Conservation (phyloP, 2,888 invertebrate species). For the Limnephilus marmoratus region DNA sequence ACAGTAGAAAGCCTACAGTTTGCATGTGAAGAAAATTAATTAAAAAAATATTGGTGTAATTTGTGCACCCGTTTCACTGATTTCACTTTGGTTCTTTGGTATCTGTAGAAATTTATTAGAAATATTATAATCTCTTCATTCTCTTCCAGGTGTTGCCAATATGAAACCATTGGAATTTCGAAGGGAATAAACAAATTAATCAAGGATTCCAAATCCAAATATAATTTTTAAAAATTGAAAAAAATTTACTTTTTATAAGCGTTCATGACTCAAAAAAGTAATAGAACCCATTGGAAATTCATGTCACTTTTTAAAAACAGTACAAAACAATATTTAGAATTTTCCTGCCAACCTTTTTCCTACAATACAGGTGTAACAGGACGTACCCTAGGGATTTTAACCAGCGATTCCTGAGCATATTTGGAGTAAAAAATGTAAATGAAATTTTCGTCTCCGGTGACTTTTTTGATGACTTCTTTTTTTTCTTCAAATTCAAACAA, state of each 20-base stretch:
- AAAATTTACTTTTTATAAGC: not conserved
- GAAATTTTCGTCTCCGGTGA: too few relatives aligned
- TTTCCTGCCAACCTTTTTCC: too few relatives aligned
- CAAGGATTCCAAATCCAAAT: not conserved
- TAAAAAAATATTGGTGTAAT: not conserved
- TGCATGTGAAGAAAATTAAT: not conserved
- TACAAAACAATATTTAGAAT: too few relatives aligned
- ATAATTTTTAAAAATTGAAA: not conserved
- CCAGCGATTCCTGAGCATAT: too few relatives aligned
- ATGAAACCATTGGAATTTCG: not conserved
- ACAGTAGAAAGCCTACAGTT: not conserved
- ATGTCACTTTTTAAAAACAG: not conserved
- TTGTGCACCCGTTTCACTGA: not conserved
- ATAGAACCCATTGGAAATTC: not conserved
- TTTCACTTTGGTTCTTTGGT: not conserved
- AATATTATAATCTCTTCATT: not conserved
- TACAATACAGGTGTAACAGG: too few relatives aligned
- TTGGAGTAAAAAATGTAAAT: too few relatives aligned
- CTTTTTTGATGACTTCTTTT: too few relatives aligned
- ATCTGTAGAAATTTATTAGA: not conserved
- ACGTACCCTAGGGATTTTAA: too few relatives aligned
- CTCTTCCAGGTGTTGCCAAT: not conserved
- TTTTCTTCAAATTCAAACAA: too few relatives aligned
- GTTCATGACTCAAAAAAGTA: not conserved
- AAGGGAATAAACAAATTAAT: not conserved